These are phyloP conservation scores for Euproctis similis DNA, from an alignment of 2,888 invertebrate species.

Conservation along the genomic window DNA sequence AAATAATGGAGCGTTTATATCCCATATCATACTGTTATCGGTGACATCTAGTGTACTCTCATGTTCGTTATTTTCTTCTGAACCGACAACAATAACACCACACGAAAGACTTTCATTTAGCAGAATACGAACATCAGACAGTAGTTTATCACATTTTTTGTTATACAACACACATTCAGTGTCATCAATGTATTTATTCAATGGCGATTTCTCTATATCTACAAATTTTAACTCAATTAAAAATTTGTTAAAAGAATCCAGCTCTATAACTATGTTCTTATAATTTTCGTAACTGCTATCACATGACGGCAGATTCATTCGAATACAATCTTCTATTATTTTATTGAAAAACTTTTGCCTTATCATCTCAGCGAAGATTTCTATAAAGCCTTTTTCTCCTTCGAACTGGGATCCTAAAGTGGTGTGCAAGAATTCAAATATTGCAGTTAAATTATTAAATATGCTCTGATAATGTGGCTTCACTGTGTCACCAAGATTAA, in stretches of 20 bases:
- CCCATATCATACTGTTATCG: slow-evolving; percentile 40
- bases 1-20: slow-evolving; percentile 52
- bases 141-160: slow-evolving; percentile 63
- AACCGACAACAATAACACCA: slow-evolving; percentile 48
- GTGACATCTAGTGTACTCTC: slow-evolving; percentile 42
- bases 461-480: slow-evolving; percentile 59
- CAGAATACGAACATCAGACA: slow-evolving; percentile 49
- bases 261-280: slow-evolving; percentile 54
- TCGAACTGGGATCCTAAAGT: slow-evolving; percentile 60
- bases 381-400: slow-evolving; percentile 51
- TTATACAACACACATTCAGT: slow-evolving; percentile 62
- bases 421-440: slow-evolving; percentile 65
- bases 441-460: slow-evolving; percentile 60
- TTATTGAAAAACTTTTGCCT: slow-evolving; percentile 57
- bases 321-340: slow-evolving; percentile 63
- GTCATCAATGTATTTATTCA: slow-evolving; percentile 59
- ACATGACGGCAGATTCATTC: slow-evolving; percentile 57
- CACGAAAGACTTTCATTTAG: slow-evolving; percentile 52
- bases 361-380: slow-evolving; percentile 55
- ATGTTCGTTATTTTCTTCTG: slow-evolving; percentile 24
- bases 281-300: slow-evolving; percentile 56
- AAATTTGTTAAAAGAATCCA: slow-evolving; percentile 64
- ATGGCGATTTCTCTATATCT: slow-evolving; percentile 47
- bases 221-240: slow-evolving; percentile 65
- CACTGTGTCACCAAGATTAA: slow-evolving; percentile 42